Evolutionary conservation across 2,888 invertebrate species (phyloP), one percentile per base, ranked within the genome.

Genomic region (Dasysyrphus albostriatus): DNA sequence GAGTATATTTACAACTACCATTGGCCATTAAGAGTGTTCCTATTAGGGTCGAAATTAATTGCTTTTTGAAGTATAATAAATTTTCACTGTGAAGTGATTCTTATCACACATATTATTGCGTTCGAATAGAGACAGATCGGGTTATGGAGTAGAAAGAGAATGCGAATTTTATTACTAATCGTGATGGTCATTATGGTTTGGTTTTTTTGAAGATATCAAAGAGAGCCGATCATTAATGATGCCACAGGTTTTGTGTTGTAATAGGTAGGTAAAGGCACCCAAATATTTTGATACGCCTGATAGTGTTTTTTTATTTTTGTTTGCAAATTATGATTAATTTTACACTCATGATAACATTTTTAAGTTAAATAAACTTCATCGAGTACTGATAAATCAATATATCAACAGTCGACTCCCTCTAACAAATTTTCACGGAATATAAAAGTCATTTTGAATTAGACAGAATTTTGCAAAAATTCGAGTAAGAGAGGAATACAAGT

Each of bases 11-110:
- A 29, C n/a, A n/a, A n/a, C 49, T 29, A 44, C 29, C 24, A 37
- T 37, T 47, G 32, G 32, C 32, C 65, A 19, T 67, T 39, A 54
- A 65, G 56, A 32, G 69, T 79, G 75, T 75, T 67, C 78, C 70
- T 78, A 87, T 87, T 87, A 83, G 65, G 78, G 75, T 87, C 78
- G 70, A 34, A 82, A 83, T 87, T 83, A 87, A 83, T 87, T 87
- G 77, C 49, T 78, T 78, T 75, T 78, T 74, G 19, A 70, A 67
- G 58, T 77, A 47, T 87, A 74, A 87, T 87, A 82, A 78, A 87
- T 87, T 82, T 75, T 65, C 54, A 74, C 74, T 65, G 56, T 54
- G 39, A 78, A 75, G 34, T 78, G 87, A 83, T 83, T 65, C 74
- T 85, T 85, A 85, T 85, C 81, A 63, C 37, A 29, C 37, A 67